Base-by-base conservation (phyloP, 2,888 invertebrate species). In the Parochlus steinenii region DNA sequence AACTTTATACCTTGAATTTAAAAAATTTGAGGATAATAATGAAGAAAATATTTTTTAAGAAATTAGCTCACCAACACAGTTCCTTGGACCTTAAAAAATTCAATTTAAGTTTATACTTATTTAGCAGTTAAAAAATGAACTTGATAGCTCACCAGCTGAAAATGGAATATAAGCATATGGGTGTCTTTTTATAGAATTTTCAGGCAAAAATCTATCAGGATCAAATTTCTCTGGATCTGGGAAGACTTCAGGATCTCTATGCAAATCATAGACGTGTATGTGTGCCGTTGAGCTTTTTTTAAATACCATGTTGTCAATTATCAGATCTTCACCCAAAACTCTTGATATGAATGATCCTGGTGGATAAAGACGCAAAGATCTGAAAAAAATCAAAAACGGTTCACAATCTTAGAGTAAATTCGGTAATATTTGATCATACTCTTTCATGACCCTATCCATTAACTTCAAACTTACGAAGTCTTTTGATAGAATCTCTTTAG, bases 91-190 rank as follows among this genome's bases (percentile, higher is more conserved):
- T n/a, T n/a, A n/a, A n/a, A n/a, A n/a, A n/a, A n/a, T n/a, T n/a
- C n/a, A n/a, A n/a, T n/a, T n/a, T n/a, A n/a, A n/a, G n/a, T n/a
- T n/a, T n/a, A n/a, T n/a, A n/a, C n/a, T n/a, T n/a, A n/a, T n/a
- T n/a, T n/a, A n/a, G 12, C 10, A n/a, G 2, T 11, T 29, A 7
- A 5, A 2, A 5, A 17, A 5, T 6, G 2, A 18, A 17, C 2
- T 29, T 15, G n/a, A n/a, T n/a, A n/a, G n/a, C n/a, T n/a, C n/a
- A n/a, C 75, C 75, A 1, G 72, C 74, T 47, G 74, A 74, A 41
- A 76, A 76, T 0, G 75, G 74, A 37, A 75, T 62, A 47, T 66
- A 76, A 0, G 69, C 62, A 42, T 65, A 76, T 0, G 71, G 69
- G 54, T 76, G 73, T 19, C 73, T 57, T 16, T 53, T 51, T 2